phyloP scores from a whole-genome alignment of 2,888 invertebrate species.

The Ennomos fuscantarius region DNA sequence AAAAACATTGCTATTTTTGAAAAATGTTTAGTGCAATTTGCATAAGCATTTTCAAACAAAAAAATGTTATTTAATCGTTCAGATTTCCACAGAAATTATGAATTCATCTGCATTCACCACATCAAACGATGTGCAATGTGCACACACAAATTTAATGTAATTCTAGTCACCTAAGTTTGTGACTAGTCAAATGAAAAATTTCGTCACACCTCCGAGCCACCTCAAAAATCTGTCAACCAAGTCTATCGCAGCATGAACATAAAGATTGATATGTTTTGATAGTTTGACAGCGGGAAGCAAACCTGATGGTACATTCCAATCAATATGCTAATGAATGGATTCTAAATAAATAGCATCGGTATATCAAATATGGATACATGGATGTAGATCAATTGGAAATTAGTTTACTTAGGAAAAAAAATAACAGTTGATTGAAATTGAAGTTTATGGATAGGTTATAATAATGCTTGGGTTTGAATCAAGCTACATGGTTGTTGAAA shows the following conservation, averaged over 20 bases:
- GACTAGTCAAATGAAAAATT: constrained; percentile 16
- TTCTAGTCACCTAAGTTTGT: constrained; percentile 9
- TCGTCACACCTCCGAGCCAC: constrained; percentile 20
- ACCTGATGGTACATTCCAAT: constrained; percentile 42
- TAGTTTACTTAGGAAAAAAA: constrained; percentile 15
- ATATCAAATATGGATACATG: constrained; percentile 24
- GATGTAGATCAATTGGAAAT: constrained; percentile 23
- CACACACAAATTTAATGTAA: not conserved
- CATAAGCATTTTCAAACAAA: too few species aligned
- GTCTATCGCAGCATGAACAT: constrained; percentile 8
- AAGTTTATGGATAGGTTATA: constrained; percentile 14
- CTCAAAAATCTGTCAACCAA: constrained; percentile 7
- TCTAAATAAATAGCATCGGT: constrained; percentile 4
- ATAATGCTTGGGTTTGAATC: constrained; percentile 4
- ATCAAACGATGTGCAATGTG: too few species aligned
- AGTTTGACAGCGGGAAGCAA: constrained; percentile 34
- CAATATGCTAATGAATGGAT: constrained; percentile 56
- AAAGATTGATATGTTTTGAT: constrained; percentile 46
- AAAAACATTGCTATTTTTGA: too few species aligned
- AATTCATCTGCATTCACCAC: too few species aligned
- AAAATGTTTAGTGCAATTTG: too few species aligned
- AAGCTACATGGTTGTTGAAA: constrained; percentile 2
- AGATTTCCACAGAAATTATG: too few species aligned
- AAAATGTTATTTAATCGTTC: too few species aligned
- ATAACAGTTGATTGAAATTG: constrained; percentile 23